Conservation (phyloP, 1,140 invertebrate species). For the Dendrolimus kikuchii region DNA sequence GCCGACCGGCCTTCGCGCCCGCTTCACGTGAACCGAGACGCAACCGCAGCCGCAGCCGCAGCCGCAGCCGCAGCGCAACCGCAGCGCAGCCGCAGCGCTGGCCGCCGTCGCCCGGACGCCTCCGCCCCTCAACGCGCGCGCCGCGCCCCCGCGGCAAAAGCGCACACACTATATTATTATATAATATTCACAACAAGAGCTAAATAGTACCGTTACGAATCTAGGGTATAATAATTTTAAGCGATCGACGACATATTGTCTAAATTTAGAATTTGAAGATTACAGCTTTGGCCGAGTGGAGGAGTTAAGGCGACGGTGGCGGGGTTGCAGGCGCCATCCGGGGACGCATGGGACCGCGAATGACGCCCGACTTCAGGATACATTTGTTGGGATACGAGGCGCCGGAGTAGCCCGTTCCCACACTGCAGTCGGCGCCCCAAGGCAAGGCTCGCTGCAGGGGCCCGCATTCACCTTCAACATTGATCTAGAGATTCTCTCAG, state of each 20-base stretch:
- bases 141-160: constrained; percentile 12
- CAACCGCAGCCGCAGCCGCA: too few relatives aligned
- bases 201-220: constrained; percentile 51
- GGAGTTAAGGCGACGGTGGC: constrained; percentile 9
- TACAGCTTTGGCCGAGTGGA: constrained; percentile 28
- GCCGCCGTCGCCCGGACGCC: constrained; percentile 11
- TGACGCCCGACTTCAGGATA: too few relatives aligned
- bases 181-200: constrained; percentile 45
- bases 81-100: constrained; percentile 10
- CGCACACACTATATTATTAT: constrained; percentile 12
- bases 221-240: constrained; percentile 55
- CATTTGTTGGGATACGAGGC: too few relatives aligned
- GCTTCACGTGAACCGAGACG: too few relatives aligned
- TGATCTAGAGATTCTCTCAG: constrained; percentile 6
- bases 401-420: too few relatives aligned
- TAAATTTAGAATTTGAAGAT: constrained; percentile 56
- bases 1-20: too few relatives aligned
- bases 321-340: constrained; percentile 15
- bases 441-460: too few relatives aligned
- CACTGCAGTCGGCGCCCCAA: too few relatives aligned
- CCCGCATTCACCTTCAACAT: too few relatives aligned
- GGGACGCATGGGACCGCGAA: constrained; percentile 12
- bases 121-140: constrained; percentile 16
- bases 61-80: constrained; percentile 8
- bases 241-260: constrained; percentile 48